Conservation (phyloP, 2,888 invertebrate species). For the Drosophila anomalipes region DNA sequence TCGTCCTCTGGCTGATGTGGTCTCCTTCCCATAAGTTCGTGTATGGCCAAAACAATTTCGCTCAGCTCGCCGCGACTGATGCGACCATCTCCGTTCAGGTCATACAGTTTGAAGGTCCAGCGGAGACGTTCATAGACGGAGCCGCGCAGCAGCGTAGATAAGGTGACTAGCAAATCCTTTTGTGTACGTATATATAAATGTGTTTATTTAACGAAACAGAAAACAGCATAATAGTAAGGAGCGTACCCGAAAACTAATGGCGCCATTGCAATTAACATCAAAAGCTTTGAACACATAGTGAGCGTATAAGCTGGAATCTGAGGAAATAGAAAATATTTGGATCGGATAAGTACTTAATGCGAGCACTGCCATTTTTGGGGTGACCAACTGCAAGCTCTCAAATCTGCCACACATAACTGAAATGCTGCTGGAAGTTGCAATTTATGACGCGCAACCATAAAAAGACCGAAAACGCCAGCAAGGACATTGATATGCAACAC, state of each 20-base stretch:
- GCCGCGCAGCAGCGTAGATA: conserved; percentile 96
- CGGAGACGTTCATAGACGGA: conserved; percentile 96
- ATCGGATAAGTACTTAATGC: conserved; percentile 22
- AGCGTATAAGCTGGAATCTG: conserved; percentile 98
- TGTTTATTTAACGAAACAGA: background rate
- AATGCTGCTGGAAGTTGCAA: conserved; percentile 59
- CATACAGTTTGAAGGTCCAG: conserved; percentile 98
- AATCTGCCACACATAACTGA: conserved; percentile 48
- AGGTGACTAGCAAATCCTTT: conserved; percentile 96
- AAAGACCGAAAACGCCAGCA: conserved; percentile 44
- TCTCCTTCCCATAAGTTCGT: conserved; percentile 94
- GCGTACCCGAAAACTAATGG: conserved; percentile 97
- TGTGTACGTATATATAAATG: conserved; percentile 4
- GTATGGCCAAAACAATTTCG: conserved; percentile 95
- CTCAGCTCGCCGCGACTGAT: conserved; percentile 96
- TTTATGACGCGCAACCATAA: conserved; percentile 71
- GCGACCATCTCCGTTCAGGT: conserved; percentile 97
- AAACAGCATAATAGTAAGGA: conserved; percentile 4
- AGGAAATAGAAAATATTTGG: conserved; percentile 52
- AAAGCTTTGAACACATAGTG: conserved; percentile 99
- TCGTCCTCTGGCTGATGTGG: conserved; percentile 93
- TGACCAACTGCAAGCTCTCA: conserved; percentile 15
- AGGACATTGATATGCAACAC: conserved; percentile 5
- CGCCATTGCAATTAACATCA: conserved; percentile 98
- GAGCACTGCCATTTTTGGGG: background rate